Evolutionary conservation across 1,140 invertebrate genomes (phyloP).

Genomic region (Brachionus rotundiformis): DNA sequence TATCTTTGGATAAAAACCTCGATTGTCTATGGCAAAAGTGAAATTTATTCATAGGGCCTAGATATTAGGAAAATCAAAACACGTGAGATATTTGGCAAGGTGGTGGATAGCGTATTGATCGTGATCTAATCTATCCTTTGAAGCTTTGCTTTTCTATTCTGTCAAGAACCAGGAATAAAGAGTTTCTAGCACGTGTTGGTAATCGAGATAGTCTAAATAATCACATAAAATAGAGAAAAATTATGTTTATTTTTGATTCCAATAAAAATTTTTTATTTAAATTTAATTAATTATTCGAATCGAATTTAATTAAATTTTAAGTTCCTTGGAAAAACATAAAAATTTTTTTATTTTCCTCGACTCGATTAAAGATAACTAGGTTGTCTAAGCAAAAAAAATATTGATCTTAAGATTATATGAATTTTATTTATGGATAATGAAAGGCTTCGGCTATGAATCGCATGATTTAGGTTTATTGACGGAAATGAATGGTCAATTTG

Average conservation of each 20-base stretch:
- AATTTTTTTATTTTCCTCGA: not conserved
- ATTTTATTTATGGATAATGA: not conserved
- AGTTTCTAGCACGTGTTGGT: too few relatives aligned
- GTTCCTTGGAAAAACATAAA: not conserved
- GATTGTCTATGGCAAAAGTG: too few relatives aligned
- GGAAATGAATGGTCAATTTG: slow-evolving; percentile 7
- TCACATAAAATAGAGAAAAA: not conserved
- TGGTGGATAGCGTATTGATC: not conserved
- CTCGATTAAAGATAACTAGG: not conserved
- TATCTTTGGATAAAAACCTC: too few relatives aligned
- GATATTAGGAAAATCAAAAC: not conserved
- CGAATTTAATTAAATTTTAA: not conserved
- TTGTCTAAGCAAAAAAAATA: slow-evolving; percentile 3
- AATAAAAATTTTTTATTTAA: not conserved
- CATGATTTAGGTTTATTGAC: not conserved
- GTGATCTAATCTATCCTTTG: not conserved
- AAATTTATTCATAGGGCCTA: not conserved
- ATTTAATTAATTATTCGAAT: not conserved
- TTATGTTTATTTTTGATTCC: not conserved
- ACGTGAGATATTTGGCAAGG: not conserved
- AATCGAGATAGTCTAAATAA: not conserved
- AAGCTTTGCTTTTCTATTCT: not conserved
- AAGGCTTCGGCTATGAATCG: not conserved
- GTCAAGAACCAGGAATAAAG: not conserved
- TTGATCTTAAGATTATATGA: not conserved